phyloP scores from a whole-genome alignment of 2,888 invertebrate species.

The Melanargia galathea region DNA sequence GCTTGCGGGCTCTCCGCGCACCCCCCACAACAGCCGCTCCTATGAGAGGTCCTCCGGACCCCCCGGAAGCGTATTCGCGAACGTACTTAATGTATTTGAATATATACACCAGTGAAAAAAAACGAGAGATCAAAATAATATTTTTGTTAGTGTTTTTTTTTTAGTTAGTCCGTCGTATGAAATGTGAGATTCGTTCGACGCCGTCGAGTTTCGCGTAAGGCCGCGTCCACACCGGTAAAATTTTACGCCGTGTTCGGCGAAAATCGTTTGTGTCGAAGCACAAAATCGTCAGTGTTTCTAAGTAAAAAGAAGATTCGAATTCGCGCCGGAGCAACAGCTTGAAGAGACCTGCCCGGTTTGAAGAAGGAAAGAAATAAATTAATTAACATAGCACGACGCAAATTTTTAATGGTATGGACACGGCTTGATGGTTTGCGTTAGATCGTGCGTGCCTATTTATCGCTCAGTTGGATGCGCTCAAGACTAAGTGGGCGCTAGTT shows the following conservation, averaged over 20 bases:
- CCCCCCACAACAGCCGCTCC: conserved; percentile 11
- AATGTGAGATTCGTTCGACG: conserved; percentile 56
- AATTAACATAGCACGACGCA: neutral
- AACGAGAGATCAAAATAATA: conserved; percentile 48
- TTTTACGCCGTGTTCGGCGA: conserved; percentile 36
- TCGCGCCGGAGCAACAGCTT: too few relatives aligned
- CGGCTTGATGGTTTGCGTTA: neutral
- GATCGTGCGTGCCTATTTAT: neutral
- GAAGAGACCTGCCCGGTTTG: too few relatives aligned
- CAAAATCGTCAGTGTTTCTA: neutral
- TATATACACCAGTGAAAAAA: conserved; percentile 50
- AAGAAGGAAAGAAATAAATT: too few relatives aligned
- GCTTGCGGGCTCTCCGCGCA: conserved; percentile 17
- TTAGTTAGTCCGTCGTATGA: conserved; percentile 56
- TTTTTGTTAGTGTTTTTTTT: conserved; percentile 61
- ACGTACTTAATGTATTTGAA: conserved; percentile 53
- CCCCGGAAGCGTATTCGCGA: conserved; percentile 34
- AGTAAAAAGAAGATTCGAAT: neutral
- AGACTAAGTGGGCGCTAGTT: too few relatives aligned
- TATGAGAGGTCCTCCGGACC: conserved; percentile 10
- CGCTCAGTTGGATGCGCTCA: neutral
- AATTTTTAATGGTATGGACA: neutral
- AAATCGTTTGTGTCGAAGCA: conserved; percentile 11
- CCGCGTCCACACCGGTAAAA: neutral
- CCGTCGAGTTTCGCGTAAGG: conserved; percentile 47